Base-by-base conservation (phyloP, 2,797 vertebrate species). In the Poliocrania exsul region DNA sequence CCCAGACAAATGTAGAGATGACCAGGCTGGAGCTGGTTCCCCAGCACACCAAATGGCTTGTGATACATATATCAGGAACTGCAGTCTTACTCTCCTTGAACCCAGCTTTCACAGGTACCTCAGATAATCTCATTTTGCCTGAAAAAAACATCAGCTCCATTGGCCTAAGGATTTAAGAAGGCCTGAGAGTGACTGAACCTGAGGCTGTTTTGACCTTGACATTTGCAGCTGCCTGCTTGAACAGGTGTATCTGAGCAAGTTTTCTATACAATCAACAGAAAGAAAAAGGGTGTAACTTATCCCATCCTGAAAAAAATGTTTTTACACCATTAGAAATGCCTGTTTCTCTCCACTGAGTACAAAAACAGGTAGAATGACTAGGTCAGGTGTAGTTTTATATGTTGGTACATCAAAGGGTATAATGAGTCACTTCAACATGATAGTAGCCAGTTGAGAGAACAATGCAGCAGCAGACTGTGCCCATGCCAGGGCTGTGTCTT, bases 61-160 rank as follows among this genome's bases (percentile, higher is more conserved):
- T 0, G 3, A 16, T 37, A 31, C 12, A 6, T 1, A 3, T 1
- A 33, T 10, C 28, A 37, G 20, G 33, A 88, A 15, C 26, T 57
- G 25, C 11, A 23, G 33, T 11, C 15, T 56, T 62, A 35, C 6
- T 47, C 31, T 78, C 33, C 46, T 75, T 57, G 33, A 62, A 69
- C 46, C 37, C 13, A 28, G 25, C 47, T 86, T 65, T 47, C 65
- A 18, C 13, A 38, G 31, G 6, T 77, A 35, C 26, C n/a, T 81
- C 28, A 12, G 5, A 31, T 33, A 77, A 74, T 12, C 26, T 28
- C 28, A 42, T 71, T 57, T n/a, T 61, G 16, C 42, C 50, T 72
- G 65, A 81, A 88, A 81, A 91, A 29, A 15, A 54, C 18, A 42
- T 64, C 14, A 11, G 19, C 11, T 90, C 15, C 46, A 18, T 28